phyloP scores from a whole-genome alignment of 2,113 vertebrate genomes.

The Phalacrocorax pelagicus region DNA sequence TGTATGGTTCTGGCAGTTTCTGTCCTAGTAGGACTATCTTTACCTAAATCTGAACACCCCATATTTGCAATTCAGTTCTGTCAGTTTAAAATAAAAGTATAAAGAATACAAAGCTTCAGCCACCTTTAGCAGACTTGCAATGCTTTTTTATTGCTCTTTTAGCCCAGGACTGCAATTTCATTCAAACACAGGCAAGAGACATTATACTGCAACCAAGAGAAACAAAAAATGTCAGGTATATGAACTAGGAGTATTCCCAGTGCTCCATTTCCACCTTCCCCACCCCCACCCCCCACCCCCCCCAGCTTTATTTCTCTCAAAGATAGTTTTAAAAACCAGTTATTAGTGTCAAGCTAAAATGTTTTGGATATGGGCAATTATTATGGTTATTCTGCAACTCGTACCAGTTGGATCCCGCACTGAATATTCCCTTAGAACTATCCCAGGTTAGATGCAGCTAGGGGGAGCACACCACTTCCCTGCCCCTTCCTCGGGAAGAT shows the following conservation, averaged over 20 bases:
- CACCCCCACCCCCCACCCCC: too few species aligned
- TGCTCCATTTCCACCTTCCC: neutral
- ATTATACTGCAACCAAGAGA: neutral
- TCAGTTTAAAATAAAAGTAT: neutral
- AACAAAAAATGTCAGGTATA: neutral
- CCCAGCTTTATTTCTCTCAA: neutral
- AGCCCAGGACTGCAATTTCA: neutral
- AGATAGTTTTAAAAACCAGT: neutral
- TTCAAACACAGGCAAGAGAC: neutral
- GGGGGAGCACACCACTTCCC: neutral
- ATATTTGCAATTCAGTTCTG: neutral
- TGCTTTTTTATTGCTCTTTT: neutral
- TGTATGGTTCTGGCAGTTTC: neutral
- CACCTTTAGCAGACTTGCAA: neutral
- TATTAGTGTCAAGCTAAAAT: neutral
- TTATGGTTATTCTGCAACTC: neutral
- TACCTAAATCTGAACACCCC: neutral
- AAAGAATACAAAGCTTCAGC: neutral
- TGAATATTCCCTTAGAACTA: neutral
- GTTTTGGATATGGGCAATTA: neutral
- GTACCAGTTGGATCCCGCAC: neutral
- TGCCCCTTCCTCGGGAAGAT: neutral
- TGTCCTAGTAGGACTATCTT: neutral
- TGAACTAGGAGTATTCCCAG: neutral
- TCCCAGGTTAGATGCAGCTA: neutral